Evolutionary conservation across 1,140 invertebrate genomes (phyloP).

Genomic region (Melitaea cinxia): DNA sequence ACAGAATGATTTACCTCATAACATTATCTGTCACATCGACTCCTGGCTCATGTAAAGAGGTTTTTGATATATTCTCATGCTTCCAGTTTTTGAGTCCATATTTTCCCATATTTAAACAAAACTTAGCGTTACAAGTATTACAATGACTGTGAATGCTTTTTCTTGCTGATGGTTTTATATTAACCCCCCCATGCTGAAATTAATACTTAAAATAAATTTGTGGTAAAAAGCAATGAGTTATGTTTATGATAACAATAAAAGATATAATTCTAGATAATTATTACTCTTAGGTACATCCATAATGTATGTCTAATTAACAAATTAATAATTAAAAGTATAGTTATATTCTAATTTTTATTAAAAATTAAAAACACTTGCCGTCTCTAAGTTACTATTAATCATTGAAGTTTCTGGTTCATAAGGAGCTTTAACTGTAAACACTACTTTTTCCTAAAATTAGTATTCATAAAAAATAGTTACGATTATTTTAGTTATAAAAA

Average conservation of each 20-base stretch:
- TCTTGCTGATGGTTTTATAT: slow-evolving; percentile 52
- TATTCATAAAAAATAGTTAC: too few species aligned
- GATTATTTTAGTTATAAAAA: too few species aligned
- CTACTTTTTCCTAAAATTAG: too few species aligned
- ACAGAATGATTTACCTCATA: slow-evolving; percentile 55
- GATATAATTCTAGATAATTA: too few species aligned
- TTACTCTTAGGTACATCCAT: too few species aligned
- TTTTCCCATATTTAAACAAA: slow-evolving; percentile 44
- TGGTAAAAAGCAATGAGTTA: too few species aligned
- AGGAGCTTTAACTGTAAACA: too few species aligned
- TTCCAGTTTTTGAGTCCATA: slow-evolving; percentile 43
- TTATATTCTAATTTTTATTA: not conserved
- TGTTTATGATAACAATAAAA: too few species aligned
- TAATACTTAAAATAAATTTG: too few species aligned
- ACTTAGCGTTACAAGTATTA: slow-evolving; percentile 22
- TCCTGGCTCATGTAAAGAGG: slow-evolving; percentile 30
- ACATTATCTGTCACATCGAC: slow-evolving; percentile 67
- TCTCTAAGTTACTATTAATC: not conserved
- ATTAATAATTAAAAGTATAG: too few species aligned
- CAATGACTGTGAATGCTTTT: slow-evolving; percentile 50
- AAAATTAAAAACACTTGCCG: not conserved
- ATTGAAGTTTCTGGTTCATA: not conserved
- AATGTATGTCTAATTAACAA: too few species aligned
- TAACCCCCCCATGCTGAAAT: slow-evolving; percentile 43
- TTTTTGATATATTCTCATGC: not conserved